Conservation (phyloP, 2,113 vertebrate species). For the Anolis sagrei region DNA sequence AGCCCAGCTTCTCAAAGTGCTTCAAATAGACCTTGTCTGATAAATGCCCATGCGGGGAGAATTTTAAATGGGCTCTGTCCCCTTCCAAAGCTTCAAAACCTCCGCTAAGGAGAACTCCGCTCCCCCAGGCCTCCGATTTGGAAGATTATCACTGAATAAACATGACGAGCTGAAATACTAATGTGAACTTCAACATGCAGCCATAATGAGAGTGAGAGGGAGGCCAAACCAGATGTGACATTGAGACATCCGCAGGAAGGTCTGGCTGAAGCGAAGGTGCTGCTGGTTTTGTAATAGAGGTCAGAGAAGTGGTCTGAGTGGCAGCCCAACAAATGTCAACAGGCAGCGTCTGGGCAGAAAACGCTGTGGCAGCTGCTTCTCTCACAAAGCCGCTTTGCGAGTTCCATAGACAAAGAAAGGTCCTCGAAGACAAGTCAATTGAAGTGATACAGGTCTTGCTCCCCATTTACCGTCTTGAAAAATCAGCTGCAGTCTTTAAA, state of each 20-base stretch:
- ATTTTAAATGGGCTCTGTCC: neutral
- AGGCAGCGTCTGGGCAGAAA: neutral
- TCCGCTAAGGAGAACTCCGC: neutral
- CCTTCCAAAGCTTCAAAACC: neutral
- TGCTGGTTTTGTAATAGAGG: neutral
- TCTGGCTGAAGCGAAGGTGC: neutral
- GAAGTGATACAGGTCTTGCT: neutral
- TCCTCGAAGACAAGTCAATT: neutral
- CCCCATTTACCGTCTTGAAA: neutral
- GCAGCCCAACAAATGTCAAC: neutral
- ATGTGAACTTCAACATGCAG: neutral
- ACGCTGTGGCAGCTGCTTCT: neutral
- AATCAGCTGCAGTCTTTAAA: neutral
- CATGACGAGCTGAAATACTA: neutral
- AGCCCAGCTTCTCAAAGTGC: neutral
- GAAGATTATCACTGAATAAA: neutral
- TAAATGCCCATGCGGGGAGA: neutral
- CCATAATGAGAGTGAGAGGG: neutral
- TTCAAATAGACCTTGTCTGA: neutral
- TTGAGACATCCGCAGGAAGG: neutral
- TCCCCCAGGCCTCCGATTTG: neutral
- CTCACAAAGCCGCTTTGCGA: neutral
- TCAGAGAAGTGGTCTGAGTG: neutral
- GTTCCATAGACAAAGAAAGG: neutral
- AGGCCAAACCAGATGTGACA: neutral